Conservation (phyloP, 2,113 vertebrate species). For the Xiphophorus couchianus region DNA sequence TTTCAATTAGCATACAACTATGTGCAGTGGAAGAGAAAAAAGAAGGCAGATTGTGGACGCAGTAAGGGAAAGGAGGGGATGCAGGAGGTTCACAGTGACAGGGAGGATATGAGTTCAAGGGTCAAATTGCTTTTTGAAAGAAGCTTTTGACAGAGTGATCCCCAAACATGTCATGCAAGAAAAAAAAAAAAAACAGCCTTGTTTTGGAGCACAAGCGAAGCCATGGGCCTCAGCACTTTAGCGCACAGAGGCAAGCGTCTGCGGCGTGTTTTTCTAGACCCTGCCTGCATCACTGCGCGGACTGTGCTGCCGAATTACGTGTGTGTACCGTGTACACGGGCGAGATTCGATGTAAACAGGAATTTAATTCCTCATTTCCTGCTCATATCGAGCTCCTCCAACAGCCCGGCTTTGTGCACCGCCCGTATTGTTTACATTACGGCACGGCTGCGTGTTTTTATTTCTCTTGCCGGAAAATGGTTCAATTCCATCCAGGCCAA, state of each 20-base stretch:
- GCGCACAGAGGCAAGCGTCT: conserved; percentile 28
- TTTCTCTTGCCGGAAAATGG: conserved; percentile 22
- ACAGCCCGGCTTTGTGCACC: conserved; percentile 58
- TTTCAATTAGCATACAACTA: conserved; percentile 27
- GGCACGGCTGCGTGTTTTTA: conserved; percentile 30
- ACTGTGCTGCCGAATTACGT: conserved; percentile 45
- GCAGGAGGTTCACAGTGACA: neutral
- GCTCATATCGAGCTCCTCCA: conserved; percentile 56
- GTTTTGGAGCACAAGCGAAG: conserved; percentile 29
- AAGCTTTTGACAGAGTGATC: conserved; percentile 50
- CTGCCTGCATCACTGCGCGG: conserved; percentile 46
- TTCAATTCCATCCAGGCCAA: conserved; percentile 12
- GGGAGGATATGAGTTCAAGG: conserved; percentile 49
- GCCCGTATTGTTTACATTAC: conserved; percentile 55
- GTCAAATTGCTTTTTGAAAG: conserved; percentile 60
- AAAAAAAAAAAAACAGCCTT: conserved; percentile 30
- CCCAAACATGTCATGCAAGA: conserved; percentile 56
- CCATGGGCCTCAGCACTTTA: conserved; percentile 35
- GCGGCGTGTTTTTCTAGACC: conserved; percentile 65
- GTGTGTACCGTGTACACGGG: conserved; percentile 26
- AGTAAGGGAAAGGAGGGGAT: neutral
- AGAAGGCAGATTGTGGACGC: conserved; percentile 25
- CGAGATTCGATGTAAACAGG: conserved; percentile 71
- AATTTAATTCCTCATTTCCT: conserved; percentile 76
- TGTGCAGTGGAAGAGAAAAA: conserved; percentile 4